A percentile compares a stretch with the other conserved stretches of the same genome.
Evolutionary conservation across 2,888 invertebrate species (phyloP).

Genomic region (Patella pellucida): DNA sequence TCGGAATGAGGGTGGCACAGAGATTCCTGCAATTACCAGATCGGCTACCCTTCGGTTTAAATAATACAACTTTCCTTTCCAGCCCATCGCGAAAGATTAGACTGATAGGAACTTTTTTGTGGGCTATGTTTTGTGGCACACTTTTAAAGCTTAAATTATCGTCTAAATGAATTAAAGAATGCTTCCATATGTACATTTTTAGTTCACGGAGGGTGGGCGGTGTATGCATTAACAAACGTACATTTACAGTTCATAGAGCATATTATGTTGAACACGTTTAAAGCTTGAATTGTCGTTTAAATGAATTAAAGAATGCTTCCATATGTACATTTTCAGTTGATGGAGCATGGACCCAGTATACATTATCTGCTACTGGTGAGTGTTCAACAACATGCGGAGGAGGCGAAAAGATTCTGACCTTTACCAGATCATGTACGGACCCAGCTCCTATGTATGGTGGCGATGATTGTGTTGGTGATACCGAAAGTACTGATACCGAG

Average conservation of each 20-base stretch:
- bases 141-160: no score
- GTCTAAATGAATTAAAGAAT: no score
- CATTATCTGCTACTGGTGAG: slow-evolving; percentile 8
- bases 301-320: neutral
- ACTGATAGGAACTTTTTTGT: neutral
- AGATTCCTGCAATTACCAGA: no score
- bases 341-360: slow-evolving; percentile 27
- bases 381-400: slow-evolving; percentile 29
- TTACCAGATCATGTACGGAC: slow-evolving; percentile 24
- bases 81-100: neutral
- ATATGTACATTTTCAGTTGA: slow-evolving; percentile 20
- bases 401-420: slow-evolving; percentile 20
- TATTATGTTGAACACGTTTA: neutral
- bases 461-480: slow-evolving; percentile 17
- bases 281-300: neutral
- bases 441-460: slow-evolving; percentile 32
- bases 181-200: no score
- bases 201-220: no score
- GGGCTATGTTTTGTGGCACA: neutral
- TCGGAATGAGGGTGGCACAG: no score
- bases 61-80: neutral
- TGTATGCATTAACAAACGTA: no score
- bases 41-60: no score
- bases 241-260: no score
- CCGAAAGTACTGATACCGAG: neutral